phyloP scores from a whole-genome alignment of 2,797 vertebrate species.

The Aulostomus chinensis region DNA sequence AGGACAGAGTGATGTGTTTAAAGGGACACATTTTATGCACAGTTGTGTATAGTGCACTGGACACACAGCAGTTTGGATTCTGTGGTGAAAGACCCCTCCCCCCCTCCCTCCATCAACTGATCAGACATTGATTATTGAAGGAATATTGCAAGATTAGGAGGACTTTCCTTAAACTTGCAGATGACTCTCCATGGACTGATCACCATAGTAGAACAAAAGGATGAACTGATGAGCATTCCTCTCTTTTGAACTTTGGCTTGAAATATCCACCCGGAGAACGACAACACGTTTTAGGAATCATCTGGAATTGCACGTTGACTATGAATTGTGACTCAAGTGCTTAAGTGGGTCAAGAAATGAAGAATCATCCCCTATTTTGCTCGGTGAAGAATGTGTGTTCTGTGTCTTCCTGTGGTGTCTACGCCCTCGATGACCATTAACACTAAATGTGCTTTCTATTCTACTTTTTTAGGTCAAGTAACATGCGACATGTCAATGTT shows the following conservation, averaged over 20 bases:
- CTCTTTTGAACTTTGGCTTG: slow-evolving; percentile 19
- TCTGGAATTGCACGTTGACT: slow-evolving; percentile 30
- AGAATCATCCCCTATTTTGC: slow-evolving; percentile 77
- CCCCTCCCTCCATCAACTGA: slow-evolving; percentile 20
- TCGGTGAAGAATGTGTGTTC: slow-evolving; percentile 91
- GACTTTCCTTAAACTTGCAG: slow-evolving; percentile 11
- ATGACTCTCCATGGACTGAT: slow-evolving; percentile 29
- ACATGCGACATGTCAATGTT: slow-evolving; percentile 91
- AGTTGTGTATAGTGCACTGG: slow-evolving; percentile 11
- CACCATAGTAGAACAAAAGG: slow-evolving; percentile 4
- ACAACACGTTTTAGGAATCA: slow-evolving; percentile 18
- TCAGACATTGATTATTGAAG: slow-evolving; percentile 21
- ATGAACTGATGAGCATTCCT: slow-evolving; percentile 16
- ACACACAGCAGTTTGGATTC: slow-evolving; percentile 31
- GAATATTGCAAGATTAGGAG: slow-evolving; percentile 33
- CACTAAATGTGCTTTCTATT: slow-evolving; percentile 95
- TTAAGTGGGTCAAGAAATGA: slow-evolving; percentile 69
- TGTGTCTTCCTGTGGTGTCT: slow-evolving; percentile 93
- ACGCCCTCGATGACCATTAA: slow-evolving; percentile 95
- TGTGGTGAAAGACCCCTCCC: slow-evolving; percentile 19
- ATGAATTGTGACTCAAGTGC: slow-evolving; percentile 36
- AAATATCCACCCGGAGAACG: slow-evolving; percentile 24
- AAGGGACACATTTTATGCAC: slow-evolving; percentile 11
- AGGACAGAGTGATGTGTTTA: slow-evolving; percentile 16
- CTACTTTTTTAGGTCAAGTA: slow-evolving; percentile 93